These are phyloP conservation scores for Mycetomoellerius zeteki DNA, from an alignment of 1,140 invertebrate species.

Conservation along the genomic window DNA sequence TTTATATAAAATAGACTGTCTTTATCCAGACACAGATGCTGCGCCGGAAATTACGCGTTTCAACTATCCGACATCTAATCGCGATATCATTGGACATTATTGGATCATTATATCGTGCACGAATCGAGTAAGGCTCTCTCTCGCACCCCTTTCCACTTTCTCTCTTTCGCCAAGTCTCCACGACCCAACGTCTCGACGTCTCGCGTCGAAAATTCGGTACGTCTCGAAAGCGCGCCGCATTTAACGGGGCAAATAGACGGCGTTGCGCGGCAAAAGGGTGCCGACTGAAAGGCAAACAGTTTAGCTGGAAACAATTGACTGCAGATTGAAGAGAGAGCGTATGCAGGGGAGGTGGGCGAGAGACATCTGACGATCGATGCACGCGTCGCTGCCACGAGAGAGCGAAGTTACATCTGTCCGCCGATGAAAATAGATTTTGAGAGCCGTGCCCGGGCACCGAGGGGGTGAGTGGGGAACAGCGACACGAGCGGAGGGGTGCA, in stretches of 20 bases:
- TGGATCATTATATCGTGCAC: background rate
- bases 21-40: too few species aligned
- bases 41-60: background rate
- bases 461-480: constrained; percentile 37
- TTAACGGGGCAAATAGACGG: constrained; percentile 85
- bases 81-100: constrained; percentile 37
- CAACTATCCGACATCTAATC: constrained; percentile 1
- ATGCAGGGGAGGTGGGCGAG: constrained; percentile 55
- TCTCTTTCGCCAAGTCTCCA: background rate
- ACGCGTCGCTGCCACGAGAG: constrained; percentile 81
- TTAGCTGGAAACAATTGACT: constrained; percentile 88
- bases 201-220: constrained; percentile 77
- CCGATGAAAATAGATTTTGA: constrained; percentile 85
- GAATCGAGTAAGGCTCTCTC: background rate
- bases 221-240: constrained; percentile 80
- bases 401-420: constrained; percentile 82
- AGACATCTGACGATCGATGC: constrained; percentile 85
- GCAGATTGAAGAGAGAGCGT: constrained; percentile 85
- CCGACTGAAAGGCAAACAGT: constrained; percentile 87
- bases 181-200: constrained; percentile 30
- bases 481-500: background rate
- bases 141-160: background rate
- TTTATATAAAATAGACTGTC: background rate
- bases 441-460: constrained; percentile 69
- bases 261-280: constrained; percentile 84